A percentile compares a stretch with the other conserved stretches of the same genome.
phyloP scores from a whole-genome alignment of 2,113 vertebrate species.

The Corvus hawaiiensis region DNA sequence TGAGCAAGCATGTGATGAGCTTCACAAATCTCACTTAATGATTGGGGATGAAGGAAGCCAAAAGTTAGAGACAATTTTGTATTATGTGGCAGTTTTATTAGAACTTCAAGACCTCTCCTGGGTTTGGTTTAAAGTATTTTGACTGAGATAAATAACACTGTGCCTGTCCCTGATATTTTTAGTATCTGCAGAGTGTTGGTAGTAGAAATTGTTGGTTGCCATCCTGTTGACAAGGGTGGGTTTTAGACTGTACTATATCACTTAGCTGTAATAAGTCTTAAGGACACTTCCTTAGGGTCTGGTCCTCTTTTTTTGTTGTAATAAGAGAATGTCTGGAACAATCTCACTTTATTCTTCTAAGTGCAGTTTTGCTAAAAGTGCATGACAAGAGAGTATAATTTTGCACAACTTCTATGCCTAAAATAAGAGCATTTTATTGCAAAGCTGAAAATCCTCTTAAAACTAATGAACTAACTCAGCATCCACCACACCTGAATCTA shows the following conservation, averaged over 20 bases:
- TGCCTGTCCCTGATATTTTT: slow-evolving; percentile 44
- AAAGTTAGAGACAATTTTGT: slow-evolving; percentile 8
- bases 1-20: not conserved
- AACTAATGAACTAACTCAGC: slow-evolving; percentile 17
- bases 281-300: slow-evolving; percentile 5
- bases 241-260: slow-evolving; percentile 33
- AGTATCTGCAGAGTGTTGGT: not conserved
- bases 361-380: slow-evolving; percentile 51
- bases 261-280: slow-evolving; percentile 24
- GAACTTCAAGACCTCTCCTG: slow-evolving; percentile 7
- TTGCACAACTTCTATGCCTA: slow-evolving; percentile 62
- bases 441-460: slow-evolving; percentile 23
- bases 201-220: slow-evolving; percentile 10
- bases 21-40: not conserved
- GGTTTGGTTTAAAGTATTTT: not conserved
- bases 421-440: slow-evolving; percentile 22
- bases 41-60: not conserved
- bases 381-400: slow-evolving; percentile 42
- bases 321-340: slow-evolving; percentile 60
- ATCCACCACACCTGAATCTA: not conserved
- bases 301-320: slow-evolving; percentile 26
- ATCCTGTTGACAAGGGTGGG: slow-evolving; percentile 36
- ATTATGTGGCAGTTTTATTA: slow-evolving; percentile 12
- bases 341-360: slow-evolving; percentile 62
- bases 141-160: not conserved